phyloP scores from a whole-genome alignment of 2,797 vertebrate species.

The Rhabdophis nuchalis region DNA sequence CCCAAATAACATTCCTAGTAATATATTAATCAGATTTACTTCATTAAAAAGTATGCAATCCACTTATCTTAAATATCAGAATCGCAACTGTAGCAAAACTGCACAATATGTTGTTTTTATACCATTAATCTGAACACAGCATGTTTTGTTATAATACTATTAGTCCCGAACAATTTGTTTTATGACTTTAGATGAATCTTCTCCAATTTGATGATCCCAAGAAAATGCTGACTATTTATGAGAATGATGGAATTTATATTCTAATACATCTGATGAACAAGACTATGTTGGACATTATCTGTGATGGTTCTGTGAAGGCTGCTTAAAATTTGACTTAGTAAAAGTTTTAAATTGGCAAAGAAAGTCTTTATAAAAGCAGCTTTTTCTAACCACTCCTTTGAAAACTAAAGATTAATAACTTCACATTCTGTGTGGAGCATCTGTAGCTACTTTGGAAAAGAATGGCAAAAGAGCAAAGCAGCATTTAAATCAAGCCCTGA shows the following conservation, averaged over 20 bases:
- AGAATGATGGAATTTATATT: neutral
- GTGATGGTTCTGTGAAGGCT: neutral
- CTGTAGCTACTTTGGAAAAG: neutral
- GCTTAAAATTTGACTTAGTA: neutral
- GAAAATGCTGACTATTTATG: neutral
- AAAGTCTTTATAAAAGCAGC: neutral
- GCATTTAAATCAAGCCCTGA: neutral
- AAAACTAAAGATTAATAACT: neutral
- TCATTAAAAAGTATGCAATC: neutral
- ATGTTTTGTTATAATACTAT: neutral
- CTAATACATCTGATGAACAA: neutral
- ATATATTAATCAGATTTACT: neutral
- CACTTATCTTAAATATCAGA: neutral
- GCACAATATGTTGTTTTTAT: neutral
- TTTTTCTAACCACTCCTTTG: neutral
- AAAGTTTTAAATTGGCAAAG: neutral
- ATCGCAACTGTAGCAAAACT: neutral
- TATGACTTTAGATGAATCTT: neutral
- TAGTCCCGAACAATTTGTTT: neutral
- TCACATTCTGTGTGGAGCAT: neutral
- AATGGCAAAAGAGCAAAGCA: neutral
- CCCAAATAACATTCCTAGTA: neutral
- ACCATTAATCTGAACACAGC: neutral
- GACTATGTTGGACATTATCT: neutral
- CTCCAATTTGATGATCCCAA: neutral